phyloP scores from a whole-genome alignment of 2,113 vertebrate genomes.

The Gavialis gangeticus region DNA sequence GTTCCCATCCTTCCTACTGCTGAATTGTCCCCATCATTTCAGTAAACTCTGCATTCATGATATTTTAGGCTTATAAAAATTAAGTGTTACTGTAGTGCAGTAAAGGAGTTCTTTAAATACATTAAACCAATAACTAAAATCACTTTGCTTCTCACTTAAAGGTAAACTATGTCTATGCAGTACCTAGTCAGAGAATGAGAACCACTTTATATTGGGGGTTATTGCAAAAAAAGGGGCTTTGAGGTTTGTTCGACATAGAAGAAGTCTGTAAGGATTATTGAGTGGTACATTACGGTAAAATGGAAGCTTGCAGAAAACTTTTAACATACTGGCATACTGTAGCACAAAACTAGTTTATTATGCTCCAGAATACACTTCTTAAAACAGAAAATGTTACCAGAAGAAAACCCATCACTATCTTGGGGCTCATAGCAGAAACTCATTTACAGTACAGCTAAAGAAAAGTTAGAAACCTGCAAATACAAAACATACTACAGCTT shows the following conservation, averaged over 20 bases:
- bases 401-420: neutral
- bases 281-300: neutral
- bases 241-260: neutral
- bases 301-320: neutral
- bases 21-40: neutral
- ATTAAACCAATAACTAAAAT: neutral
- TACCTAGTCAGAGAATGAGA: neutral
- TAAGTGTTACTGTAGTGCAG: neutral
- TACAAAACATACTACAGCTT: neutral
- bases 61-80: neutral
- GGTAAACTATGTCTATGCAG: neutral
- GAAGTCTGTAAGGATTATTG: neutral
- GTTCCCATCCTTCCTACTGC: constrained; percentile 13
- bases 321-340: neutral
- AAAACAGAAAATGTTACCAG: neutral
- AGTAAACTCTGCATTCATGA: neutral
- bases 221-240: neutral
- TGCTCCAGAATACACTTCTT: constrained; percentile 22
- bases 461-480: neutral
- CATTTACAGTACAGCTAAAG: neutral
- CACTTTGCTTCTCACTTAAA: neutral
- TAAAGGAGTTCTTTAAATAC: neutral
- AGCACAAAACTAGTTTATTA: neutral
- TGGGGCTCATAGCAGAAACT: neutral
- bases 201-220: neutral